A percentile compares a stretch with the other conserved stretches of the same genome.
Evolutionary conservation across 2,888 invertebrate species (phyloP).

Genomic region (Eugnorisma glareosa): DNA sequence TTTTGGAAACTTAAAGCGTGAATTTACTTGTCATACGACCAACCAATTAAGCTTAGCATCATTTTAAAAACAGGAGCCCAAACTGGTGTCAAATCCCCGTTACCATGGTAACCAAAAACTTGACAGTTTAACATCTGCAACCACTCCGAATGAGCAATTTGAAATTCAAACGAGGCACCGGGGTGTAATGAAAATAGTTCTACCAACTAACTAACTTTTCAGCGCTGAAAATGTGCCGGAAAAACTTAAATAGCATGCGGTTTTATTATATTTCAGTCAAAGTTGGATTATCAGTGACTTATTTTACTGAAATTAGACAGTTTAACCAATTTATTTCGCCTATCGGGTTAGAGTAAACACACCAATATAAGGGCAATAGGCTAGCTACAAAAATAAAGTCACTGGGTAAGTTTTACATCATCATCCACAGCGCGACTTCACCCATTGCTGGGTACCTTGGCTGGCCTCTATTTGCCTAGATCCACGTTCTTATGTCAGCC

Average conservation of each 20-base stretch:
- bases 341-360: not conserved
- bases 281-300: not conserved
- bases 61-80: not conserved
- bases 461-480: too few relatives aligned
- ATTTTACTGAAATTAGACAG: not conserved
- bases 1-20: not conserved
- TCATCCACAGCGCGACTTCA: too few relatives aligned
- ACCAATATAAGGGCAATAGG: not conserved
- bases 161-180: constrained; percentile 42
- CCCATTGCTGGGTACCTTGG: too few relatives aligned
- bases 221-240: constrained; percentile 31
- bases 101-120: constrained; percentile 21
- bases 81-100: not conserved
- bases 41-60: not conserved
- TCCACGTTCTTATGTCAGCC: too few relatives aligned
- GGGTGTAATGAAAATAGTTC: constrained; percentile 57
- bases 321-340: not conserved
- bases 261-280: constrained; percentile 13
- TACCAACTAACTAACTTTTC: constrained; percentile 49
- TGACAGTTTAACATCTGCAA: constrained; percentile 29
- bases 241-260: constrained; percentile 15
- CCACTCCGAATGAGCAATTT: constrained; percentile 30
- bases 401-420: too few relatives aligned
- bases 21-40: not conserved
- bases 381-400: not conserved